These are phyloP conservation scores for Platichthys stellatus DNA, from an alignment of 2,113 vertebrate genomes.

Conservation along the genomic window DNA sequence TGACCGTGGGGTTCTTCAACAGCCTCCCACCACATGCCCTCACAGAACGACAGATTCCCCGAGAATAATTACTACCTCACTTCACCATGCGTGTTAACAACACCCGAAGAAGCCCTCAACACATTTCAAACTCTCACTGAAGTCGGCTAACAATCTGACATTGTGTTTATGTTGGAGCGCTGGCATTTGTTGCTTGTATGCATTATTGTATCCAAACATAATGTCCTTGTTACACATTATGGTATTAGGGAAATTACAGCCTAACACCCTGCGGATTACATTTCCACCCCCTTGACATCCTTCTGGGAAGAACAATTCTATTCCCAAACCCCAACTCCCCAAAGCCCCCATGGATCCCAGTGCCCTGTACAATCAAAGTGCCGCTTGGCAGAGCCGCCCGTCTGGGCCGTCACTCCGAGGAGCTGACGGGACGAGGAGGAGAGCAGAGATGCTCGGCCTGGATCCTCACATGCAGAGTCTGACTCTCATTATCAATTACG, in stretches of 20 bases:
- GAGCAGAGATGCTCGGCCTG: conserved; percentile 41
- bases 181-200: conserved; percentile 21
- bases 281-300: conserved; percentile 62
- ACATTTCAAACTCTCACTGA: conserved; percentile 34
- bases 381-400: conserved; percentile 50
- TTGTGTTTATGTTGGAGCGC: conserved; percentile 20
- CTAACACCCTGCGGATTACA: conserved; percentile 52
- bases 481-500: conserved; percentile 85
- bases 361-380: conserved; percentile 43
- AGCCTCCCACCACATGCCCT: conserved; percentile 43
- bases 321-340: conserved; percentile 40
- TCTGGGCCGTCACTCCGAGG: conserved; percentile 51
- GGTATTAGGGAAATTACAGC: conserved; percentile 59
- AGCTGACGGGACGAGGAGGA: conserved; percentile 26
- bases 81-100: conserved; percentile 52
- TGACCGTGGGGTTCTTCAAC: conserved; percentile 30
- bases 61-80: conserved; percentile 53
- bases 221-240: conserved; percentile 56
- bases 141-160: conserved; percentile 23
- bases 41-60: conserved; percentile 39
- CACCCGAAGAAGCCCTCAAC: conserved; percentile 35
- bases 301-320: conserved; percentile 43
- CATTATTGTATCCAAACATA: conserved; percentile 38
- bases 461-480: conserved; percentile 69
- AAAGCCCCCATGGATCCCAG: conserved; percentile 14